phyloP scores from a whole-genome alignment of 2,797 vertebrate species.

The Megaceryle alcyon region DNA sequence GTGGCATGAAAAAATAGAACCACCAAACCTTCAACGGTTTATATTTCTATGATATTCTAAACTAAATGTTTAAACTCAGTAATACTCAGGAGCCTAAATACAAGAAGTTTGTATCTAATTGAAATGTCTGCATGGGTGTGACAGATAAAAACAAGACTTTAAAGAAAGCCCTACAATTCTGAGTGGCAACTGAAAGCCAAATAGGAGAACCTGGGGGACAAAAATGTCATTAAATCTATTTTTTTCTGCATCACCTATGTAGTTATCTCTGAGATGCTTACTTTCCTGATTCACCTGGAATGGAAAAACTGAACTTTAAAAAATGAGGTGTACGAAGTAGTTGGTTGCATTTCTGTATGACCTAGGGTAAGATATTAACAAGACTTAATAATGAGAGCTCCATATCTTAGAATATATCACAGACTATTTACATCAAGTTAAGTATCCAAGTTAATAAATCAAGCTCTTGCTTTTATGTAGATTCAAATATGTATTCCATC shows the following conservation, averaged over 20 bases:
- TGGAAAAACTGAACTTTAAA: neutral
- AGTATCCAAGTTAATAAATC: neutral
- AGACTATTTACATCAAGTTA: neutral
- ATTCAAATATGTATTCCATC: neutral
- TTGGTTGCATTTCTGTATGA: neutral
- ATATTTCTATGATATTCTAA: neutral
- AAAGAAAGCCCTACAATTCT: neutral
- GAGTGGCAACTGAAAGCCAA: neutral
- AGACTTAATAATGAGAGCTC: neutral
- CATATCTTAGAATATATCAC: neutral
- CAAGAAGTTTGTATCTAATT: neutral
- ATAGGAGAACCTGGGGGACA: neutral
- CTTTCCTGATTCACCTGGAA: neutral
- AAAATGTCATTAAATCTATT: neutral
- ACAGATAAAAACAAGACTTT: neutral
- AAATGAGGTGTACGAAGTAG: neutral
- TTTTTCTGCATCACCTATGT: neutral
- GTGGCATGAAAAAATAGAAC: neutral
- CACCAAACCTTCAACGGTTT: neutral
- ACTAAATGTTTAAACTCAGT: neutral
- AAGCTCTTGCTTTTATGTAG: neutral
- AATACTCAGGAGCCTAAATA: neutral
- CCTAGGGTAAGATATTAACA: neutral
- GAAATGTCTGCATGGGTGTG: neutral
- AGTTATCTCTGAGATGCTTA: neutral